Evolutionary conservation across 2,888 invertebrate species (phyloP).

Genomic region (Pantelozetes paolii): DNA sequence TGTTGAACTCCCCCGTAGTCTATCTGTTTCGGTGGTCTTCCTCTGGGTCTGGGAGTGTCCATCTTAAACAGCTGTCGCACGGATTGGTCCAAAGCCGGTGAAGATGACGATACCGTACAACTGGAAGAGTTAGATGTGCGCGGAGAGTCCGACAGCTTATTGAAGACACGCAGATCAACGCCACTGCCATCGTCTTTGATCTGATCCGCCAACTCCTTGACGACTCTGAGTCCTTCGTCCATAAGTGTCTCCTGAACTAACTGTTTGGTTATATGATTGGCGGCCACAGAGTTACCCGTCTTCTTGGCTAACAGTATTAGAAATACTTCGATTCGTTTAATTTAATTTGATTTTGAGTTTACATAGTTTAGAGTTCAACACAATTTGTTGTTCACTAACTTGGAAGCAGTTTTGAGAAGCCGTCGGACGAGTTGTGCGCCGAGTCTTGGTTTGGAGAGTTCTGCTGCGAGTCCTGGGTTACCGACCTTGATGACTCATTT

Average conservation of each 20-base stretch:
- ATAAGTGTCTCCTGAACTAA: slow-evolving; percentile 54
- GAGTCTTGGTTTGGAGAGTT: slow-evolving; percentile 38
- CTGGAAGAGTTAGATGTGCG: slow-evolving; percentile 22
- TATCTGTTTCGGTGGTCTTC: slow-evolving; percentile 14
- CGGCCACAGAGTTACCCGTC: slow-evolving; percentile 36
- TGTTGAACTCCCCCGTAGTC: not conserved
- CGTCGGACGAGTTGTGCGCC: slow-evolving; percentile 29
- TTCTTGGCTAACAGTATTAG: slow-evolving; percentile 34
- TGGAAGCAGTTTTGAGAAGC: slow-evolving; percentile 35
- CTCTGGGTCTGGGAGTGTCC: slow-evolving; percentile 23
- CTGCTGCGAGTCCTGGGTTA: slow-evolving; percentile 34
- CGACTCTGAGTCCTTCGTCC: slow-evolving; percentile 56
- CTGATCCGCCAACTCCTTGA: slow-evolving; percentile 50
- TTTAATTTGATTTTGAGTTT: slow-evolving; percentile 12
- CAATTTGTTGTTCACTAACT: not conserved
- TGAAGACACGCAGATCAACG: slow-evolving; percentile 36
- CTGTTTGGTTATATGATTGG: slow-evolving; percentile 49
- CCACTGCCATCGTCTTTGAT: slow-evolving; percentile 34
- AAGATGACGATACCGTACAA: slow-evolving; percentile 24
- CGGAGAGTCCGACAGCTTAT: slow-evolving; percentile 32
- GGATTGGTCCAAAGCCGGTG: slow-evolving; percentile 7
- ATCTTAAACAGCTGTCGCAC: not conserved
- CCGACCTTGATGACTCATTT: slow-evolving; percentile 38
- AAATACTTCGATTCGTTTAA: slow-evolving; percentile 35
- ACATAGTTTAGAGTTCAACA: not conserved